phyloP scores from a whole-genome alignment of 1,140 invertebrate genomes.

The Mylabris phalerata region DNA sequence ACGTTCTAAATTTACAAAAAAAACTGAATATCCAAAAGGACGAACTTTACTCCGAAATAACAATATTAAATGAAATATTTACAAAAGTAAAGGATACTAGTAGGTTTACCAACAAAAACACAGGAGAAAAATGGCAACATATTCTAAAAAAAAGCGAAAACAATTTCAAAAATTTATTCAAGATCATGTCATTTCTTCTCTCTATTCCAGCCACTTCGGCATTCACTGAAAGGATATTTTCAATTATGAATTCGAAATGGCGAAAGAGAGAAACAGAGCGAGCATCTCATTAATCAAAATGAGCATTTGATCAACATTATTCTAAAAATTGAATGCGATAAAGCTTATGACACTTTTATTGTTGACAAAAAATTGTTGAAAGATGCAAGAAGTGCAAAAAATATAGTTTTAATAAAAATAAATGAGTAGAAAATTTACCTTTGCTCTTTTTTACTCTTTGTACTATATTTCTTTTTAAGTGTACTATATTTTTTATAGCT shows the following conservation, averaged over 20 bases:
- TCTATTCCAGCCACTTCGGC: no score
- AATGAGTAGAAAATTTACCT: not conserved
- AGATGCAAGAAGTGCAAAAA: not conserved
- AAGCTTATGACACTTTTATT: not conserved
- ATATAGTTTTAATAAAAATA: not conserved
- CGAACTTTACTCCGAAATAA: no score
- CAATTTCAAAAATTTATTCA: no score
- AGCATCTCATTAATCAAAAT: conserved; percentile 5
- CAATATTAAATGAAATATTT: no score
- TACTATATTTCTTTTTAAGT: not conserved
- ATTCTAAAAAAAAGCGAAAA: no score
- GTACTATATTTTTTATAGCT: not conserved
- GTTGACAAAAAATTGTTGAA: not conserved
- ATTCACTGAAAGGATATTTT: no score
- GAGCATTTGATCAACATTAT: conserved; percentile 1
- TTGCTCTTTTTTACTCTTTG: not conserved
- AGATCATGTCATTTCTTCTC: no score
- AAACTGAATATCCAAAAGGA: no score
- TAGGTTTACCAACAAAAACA: no score
- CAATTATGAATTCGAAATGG: conserved; percentile 14
- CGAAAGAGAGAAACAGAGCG: conserved; percentile 13
- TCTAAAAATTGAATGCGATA: not conserved
- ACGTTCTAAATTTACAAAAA: no score
- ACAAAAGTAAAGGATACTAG: no score
- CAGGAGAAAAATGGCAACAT: no score